Conservation (phyloP, 1,140 invertebrate species). For the Drosophila kepulauana region DNA sequence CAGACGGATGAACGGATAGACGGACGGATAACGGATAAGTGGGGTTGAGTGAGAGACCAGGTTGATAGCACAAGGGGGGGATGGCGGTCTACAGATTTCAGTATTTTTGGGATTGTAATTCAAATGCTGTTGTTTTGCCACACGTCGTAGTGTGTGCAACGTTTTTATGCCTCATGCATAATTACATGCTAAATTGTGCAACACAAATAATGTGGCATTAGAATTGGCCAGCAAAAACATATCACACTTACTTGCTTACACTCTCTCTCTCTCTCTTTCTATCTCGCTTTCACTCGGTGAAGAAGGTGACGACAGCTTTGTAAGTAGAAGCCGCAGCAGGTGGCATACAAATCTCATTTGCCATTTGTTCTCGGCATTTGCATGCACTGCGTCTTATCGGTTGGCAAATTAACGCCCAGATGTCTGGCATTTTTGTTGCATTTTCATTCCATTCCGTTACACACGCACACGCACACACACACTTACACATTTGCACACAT, state of each 20-base stretch:
- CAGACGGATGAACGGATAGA: not conserved
- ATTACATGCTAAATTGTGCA: slow-evolving; percentile 71
- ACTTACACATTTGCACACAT: not conserved
- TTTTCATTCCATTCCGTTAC: not conserved
- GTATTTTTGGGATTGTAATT: slow-evolving; percentile 26
- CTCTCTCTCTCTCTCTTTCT: too few relatives aligned
- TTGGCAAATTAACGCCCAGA: slow-evolving; percentile 51
- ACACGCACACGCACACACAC: not conserved
- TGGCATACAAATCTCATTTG: slow-evolving; percentile 14
- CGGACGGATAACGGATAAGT: not conserved
- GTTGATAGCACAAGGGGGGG: not conserved
- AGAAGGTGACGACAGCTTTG: not conserved
- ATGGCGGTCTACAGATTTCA: slow-evolving; percentile 18
- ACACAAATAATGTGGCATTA: slow-evolving; percentile 69
- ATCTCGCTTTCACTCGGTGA: too few relatives aligned
- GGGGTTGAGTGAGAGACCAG: not conserved
- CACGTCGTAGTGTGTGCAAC: not conserved
- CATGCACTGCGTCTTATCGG: slow-evolving; percentile 39
- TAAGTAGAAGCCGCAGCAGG: not conserved
- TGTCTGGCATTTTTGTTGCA: slow-evolving; percentile 26
- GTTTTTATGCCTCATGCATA: slow-evolving; percentile 53
- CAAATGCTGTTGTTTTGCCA: slow-evolving; percentile 11
- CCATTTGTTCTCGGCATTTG: slow-evolving; percentile 30
- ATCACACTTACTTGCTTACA: slow-evolving; percentile 8
- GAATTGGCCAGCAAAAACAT: slow-evolving; percentile 42